phyloP scores from a whole-genome alignment of 2,113 vertebrate genomes.

The Ciconia stormi region DNA sequence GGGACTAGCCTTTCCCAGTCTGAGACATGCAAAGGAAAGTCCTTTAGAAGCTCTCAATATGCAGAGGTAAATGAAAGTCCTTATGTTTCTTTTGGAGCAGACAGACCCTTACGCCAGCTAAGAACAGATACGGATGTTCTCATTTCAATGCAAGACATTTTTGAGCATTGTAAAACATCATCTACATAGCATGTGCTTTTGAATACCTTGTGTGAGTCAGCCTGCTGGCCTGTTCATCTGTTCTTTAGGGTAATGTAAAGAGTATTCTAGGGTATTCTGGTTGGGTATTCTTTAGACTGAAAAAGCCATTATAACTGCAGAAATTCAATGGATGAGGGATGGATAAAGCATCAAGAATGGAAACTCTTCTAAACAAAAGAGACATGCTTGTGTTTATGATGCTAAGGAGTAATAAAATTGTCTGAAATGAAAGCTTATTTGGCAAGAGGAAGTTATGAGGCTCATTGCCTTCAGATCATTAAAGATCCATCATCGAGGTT shows the following conservation, averaged over 20 bases:
- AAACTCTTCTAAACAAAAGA: not conserved
- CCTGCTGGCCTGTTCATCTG: not conserved
- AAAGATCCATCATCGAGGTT: not conserved
- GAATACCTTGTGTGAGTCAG: not conserved
- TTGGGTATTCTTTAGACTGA: not conserved
- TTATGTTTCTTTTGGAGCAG: not conserved
- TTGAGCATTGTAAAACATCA: not conserved
- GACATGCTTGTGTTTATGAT: not conserved
- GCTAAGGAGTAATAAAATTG: not conserved
- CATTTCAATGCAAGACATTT: not conserved
- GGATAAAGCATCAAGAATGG: not conserved
- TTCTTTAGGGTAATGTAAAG: not conserved
- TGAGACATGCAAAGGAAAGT: not conserved
- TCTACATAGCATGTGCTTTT: not conserved
- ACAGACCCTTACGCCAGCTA: rapidly evolving
- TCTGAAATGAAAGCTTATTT: conserved; percentile 25
- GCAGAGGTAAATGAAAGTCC: not conserved
- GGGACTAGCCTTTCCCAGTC: not conserved
- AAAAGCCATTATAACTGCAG: not conserved
- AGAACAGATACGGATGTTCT: not conserved
- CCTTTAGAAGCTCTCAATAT: not conserved
- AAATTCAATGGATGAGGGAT: not conserved
- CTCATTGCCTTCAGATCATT: conserved; percentile 22
- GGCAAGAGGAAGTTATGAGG: conserved; percentile 15
- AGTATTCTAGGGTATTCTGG: not conserved